Conservation (phyloP, 2,797 vertebrate species). For the Muscicapa comitata region DNA sequence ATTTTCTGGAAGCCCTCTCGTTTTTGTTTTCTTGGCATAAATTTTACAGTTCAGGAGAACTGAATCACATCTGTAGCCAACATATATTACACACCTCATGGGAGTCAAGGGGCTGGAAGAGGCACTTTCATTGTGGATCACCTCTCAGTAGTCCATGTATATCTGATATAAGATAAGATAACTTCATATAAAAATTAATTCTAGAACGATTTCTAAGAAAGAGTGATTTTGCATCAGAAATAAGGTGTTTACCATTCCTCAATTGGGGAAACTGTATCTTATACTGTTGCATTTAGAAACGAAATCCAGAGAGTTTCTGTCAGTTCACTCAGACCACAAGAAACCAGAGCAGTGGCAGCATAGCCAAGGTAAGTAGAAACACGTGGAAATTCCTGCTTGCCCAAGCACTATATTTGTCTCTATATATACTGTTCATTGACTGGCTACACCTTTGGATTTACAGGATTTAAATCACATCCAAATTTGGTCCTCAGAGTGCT, state of each 20-base stretch:
- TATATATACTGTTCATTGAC: not conserved
- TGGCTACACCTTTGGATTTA: slow-evolving; percentile 9
- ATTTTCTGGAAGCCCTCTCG: not conserved
- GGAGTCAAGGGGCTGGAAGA: not conserved
- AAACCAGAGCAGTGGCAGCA: not conserved
- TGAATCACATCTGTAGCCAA: not conserved
- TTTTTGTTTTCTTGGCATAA: not conserved
- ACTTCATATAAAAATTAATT: not conserved
- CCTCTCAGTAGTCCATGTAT: not conserved
- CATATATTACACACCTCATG: not conserved
- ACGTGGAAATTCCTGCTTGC: slow-evolving; percentile 33
- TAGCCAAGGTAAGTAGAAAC: slow-evolving; percentile 20
- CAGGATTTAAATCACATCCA: not conserved
- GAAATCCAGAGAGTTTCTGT: not conserved
- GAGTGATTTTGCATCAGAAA: not conserved
- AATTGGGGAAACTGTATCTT: not conserved
- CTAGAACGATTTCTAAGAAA: not conserved
- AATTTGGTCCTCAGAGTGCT: not conserved
- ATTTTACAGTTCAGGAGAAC: not conserved
- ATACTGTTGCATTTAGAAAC: not conserved
- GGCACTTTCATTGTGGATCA: not conserved
- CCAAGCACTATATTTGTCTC: not conserved
- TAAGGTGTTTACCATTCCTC: not conserved
- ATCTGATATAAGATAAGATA: not conserved
- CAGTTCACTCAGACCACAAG: not conserved